A percentile compares a stretch with the other conserved stretches of the same genome.
Evolutionary conservation across 2,113 vertebrate species (phyloP).

Genomic region (Ellobius talpinus): DNA sequence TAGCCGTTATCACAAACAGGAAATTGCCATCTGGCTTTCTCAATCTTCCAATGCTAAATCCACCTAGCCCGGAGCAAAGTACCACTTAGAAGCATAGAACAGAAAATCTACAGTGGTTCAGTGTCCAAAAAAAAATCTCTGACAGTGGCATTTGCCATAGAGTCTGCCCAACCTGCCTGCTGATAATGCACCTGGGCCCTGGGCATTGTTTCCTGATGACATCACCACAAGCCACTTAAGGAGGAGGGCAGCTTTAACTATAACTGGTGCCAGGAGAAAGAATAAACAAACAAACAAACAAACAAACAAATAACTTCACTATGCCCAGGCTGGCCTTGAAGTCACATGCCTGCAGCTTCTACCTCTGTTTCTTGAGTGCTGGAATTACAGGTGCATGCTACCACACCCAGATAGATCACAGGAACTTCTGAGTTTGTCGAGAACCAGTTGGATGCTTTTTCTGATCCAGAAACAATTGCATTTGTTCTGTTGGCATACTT

Average conservation of each 20-base stretch:
- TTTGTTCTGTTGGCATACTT: neutral
- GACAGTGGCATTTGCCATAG: neutral
- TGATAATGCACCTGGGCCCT: neutral
- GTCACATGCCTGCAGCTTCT: neutral
- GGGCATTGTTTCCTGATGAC: conserved; percentile 24
- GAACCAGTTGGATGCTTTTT: conserved; percentile 7
- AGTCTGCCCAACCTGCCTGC: neutral
- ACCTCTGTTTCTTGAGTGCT: neutral
- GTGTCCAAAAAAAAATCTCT: neutral
- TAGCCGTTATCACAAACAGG: neutral
- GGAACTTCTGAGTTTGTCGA: conserved; percentile 18
- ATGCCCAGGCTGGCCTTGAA: neutral
- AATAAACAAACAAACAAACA: too few species aligned
- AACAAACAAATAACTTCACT: neutral
- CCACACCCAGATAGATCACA: neutral
- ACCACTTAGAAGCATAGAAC: neutral
- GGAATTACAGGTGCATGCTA: neutral
- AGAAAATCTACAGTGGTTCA: neutral
- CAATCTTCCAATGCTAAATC: neutral
- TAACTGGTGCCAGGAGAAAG: neutral
- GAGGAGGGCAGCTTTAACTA: neutral
- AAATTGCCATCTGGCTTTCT: neutral
- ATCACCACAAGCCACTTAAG: neutral
- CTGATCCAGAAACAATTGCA: conserved; percentile 18
- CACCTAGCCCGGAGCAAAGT: neutral